Conservation (phyloP, 2,797 vertebrate species). For the Neopelma chrysocephalum region DNA sequence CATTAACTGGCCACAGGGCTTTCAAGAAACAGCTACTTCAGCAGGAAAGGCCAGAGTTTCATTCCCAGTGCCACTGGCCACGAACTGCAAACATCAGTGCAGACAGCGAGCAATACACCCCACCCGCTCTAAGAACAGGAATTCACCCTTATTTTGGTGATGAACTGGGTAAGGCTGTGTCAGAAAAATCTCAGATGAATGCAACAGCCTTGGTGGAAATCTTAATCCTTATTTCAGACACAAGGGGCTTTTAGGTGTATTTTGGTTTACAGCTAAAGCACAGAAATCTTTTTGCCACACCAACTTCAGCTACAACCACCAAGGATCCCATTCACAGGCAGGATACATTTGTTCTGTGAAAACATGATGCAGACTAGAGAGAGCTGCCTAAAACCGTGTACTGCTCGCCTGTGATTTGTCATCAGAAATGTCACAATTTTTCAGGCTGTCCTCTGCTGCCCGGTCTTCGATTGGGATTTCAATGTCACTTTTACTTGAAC, state of each 20-base stretch:
- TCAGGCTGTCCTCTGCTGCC: background rate
- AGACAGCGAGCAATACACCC: background rate
- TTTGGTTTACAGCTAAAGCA: slow-evolving; percentile 37
- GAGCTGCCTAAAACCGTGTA: slow-evolving; percentile 68
- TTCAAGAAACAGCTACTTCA: background rate
- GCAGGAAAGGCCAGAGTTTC: background rate
- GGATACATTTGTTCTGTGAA: background rate
- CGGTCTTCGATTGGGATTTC: slow-evolving; percentile 45
- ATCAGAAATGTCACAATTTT: background rate
- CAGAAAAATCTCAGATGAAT: background rate
- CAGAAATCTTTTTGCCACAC: background rate
- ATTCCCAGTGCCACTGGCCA: background rate
- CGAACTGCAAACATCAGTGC: background rate
- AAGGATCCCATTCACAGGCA: background rate
- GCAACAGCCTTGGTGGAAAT: background rate
- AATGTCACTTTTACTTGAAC: background rate
- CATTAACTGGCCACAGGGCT: background rate
- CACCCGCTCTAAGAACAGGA: background rate
- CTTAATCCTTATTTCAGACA: background rate
- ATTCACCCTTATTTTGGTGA: background rate
- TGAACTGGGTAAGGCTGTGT: background rate
- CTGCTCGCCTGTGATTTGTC: background rate
- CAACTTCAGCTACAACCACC: background rate
- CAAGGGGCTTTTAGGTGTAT: background rate
- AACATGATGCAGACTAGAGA: background rate